Percentiles rank a stretch among this genome's conserved stretches.
Evolutionary conservation across 2,113 vertebrate genomes (phyloP).

Genomic region (Poeciliopsis occidentalis): DNA sequence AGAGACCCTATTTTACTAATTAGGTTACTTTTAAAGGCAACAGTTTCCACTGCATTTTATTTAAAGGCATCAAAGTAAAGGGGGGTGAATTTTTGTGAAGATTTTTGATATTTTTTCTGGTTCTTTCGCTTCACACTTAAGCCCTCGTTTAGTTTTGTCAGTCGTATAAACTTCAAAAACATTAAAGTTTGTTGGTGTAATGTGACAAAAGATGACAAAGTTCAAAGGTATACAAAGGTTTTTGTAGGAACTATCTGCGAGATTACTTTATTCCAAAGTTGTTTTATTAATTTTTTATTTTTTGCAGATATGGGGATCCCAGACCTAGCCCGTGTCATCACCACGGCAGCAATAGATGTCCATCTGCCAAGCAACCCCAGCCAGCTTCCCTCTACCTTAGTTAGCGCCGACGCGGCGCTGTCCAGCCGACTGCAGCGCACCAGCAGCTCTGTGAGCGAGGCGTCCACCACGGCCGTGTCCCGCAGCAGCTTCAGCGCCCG

Average conservation of each 20-base stretch:
- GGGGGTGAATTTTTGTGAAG: no score
- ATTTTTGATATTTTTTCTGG: no score
- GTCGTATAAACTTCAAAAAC: background rate
- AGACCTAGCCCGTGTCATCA: slow-evolving; percentile 86
- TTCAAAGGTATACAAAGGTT: no score
- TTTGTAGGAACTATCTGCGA: background rate
- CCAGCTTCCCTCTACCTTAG: slow-evolving; percentile 86
- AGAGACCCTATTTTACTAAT: no score
- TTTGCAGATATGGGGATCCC: slow-evolving; percentile 86
- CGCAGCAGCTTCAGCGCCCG: slow-evolving; percentile 82
- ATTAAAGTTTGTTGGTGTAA: no score
- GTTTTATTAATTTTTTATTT: slow-evolving; percentile 1
- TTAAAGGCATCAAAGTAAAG: no score
- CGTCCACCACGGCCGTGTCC: slow-evolving; percentile 80
- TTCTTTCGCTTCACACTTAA: no score
- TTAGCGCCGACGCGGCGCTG: slow-evolving; percentile 77
- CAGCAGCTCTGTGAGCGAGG: slow-evolving; percentile 82
- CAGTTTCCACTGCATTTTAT: no score
- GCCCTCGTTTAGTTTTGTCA: background rate
- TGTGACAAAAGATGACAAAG: no score
- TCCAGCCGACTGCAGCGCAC: slow-evolving; percentile 79
- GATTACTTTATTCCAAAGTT: background rate
- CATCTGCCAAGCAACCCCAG: slow-evolving; percentile 86
- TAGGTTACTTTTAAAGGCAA: no score
- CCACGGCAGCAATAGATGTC: slow-evolving; percentile 92